Percentiles rank a stretch among this genome's conserved stretches.
Evolutionary conservation across 2,888 invertebrate genomes (phyloP).

Genomic region (Acholoe squamosa): DNA sequence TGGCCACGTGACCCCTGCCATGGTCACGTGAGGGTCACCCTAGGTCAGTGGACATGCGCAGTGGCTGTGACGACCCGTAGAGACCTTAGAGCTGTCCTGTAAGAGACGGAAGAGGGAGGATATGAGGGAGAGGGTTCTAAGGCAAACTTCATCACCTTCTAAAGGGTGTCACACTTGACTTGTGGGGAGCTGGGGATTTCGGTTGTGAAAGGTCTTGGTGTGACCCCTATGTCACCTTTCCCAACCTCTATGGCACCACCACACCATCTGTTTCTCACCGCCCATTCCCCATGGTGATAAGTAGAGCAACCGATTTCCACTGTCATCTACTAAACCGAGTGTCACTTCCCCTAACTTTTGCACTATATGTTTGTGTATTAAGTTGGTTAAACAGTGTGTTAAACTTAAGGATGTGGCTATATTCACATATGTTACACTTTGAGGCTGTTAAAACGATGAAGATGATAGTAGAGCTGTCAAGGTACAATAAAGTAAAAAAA

Average conservation of each 20-base stretch:
- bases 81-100: not conserved
- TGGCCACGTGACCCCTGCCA: not conserved
- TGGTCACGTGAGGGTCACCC: slow-evolving; percentile 4
- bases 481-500: too few species aligned
- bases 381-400: too few species aligned
- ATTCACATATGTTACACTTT: too few species aligned
- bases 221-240: not conserved
- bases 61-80: slow-evolving; percentile 27
- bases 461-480: too few species aligned
- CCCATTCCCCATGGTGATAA: too few species aligned
- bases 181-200: not conserved
- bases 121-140: not conserved
- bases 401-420: too few species aligned
- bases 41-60: slow-evolving; percentile 35
- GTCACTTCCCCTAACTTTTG: too few species aligned
- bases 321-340: too few species aligned
- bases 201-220: not conserved
- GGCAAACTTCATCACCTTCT: not conserved
- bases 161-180: not conserved
- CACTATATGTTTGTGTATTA: too few species aligned
- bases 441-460: too few species aligned
- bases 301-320: too few species aligned
- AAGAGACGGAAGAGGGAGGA: not conserved
- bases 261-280: not conserved
- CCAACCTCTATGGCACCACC: not conserved